These are phyloP conservation scores for Papilio protenor DNA, from an alignment of 2,888 invertebrate species.

Conservation along the genomic window DNA sequence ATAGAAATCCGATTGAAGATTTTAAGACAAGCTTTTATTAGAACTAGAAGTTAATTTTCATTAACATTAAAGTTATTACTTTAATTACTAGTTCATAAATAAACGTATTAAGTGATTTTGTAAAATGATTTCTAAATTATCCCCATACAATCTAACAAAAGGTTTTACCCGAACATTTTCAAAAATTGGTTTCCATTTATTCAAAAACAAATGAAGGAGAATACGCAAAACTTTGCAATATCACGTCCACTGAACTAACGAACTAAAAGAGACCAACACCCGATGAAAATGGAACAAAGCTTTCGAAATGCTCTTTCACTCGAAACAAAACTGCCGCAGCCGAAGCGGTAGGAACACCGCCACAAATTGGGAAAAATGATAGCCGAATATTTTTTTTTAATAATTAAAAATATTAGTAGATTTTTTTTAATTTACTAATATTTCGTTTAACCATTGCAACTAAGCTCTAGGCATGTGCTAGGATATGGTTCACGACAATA, in stretches of 20 bases:
- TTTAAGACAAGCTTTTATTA: not conserved
- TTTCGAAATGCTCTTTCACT: constrained; percentile 32
- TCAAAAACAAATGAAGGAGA: not conserved
- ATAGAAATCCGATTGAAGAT: not conserved
- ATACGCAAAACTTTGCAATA: constrained; percentile 13
- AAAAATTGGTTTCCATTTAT: not conserved
- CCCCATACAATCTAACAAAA: not conserved
- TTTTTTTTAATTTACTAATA: too few species aligned
- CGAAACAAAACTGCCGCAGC: not conserved
- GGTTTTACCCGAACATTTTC: too few species aligned
- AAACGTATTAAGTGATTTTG: too few species aligned
- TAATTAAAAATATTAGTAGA: too few species aligned
- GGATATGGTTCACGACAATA: too few species aligned
- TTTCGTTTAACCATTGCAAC: too few species aligned
- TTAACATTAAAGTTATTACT: too few species aligned
- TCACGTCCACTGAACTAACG: constrained; percentile 30
- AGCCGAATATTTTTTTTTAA: too few species aligned
- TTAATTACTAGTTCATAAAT: too few species aligned
- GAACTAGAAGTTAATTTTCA: too few species aligned
- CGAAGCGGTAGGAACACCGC: constrained; percentile 11
- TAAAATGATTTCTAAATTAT: not conserved
- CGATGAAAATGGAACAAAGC: constrained; percentile 35
- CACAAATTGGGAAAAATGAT: not conserved
- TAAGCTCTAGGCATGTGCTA: too few species aligned
- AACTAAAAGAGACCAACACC: constrained; percentile 31